Evolutionary conservation across 2,888 invertebrate species (phyloP).

Genomic region (Hemistola chrysoprasaria): DNA sequence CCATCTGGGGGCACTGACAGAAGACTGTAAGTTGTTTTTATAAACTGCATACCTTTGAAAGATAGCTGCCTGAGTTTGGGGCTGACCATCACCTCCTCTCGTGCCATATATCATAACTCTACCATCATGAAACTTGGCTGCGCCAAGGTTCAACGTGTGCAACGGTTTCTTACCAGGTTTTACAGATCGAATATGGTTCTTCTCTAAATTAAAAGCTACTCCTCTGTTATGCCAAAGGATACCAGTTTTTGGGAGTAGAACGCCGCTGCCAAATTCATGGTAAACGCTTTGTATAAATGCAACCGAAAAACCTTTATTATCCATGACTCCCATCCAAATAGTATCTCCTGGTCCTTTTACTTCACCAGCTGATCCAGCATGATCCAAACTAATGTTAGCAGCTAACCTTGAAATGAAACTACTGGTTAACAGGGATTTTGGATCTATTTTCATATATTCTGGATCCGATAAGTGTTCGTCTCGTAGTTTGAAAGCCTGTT

Average conservation of each 20-base stretch:
- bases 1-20: constrained; percentile 64
- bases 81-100: constrained; percentile 69
- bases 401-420: constrained; percentile 52
- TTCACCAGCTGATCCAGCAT: constrained; percentile 38
- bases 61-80: constrained; percentile 70
- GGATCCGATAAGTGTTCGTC: constrained; percentile 66
- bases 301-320: constrained; percentile 66
- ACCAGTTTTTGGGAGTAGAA: constrained; percentile 65
- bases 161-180: constrained; percentile 68
- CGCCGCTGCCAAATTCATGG: constrained; percentile 59
- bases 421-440: constrained; percentile 47
- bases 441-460: constrained; percentile 53
- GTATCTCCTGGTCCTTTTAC: constrained; percentile 65
- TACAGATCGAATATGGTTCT: constrained; percentile 49
- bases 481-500: constrained; percentile 53
- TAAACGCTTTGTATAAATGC: constrained; percentile 72
- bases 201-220: constrained; percentile 49
- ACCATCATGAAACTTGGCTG: constrained; percentile 65
- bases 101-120: constrained; percentile 66
- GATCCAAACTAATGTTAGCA: constrained; percentile 44
- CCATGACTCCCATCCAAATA: constrained; percentile 73
- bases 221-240: constrained; percentile 73
- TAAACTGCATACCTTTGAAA: constrained; percentile 71
- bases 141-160: constrained; percentile 67
- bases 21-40: constrained; percentile 49